Conservation (phyloP, 2,797 vertebrate genomes). For the Gymnoscopelus microlampas region DNA sequence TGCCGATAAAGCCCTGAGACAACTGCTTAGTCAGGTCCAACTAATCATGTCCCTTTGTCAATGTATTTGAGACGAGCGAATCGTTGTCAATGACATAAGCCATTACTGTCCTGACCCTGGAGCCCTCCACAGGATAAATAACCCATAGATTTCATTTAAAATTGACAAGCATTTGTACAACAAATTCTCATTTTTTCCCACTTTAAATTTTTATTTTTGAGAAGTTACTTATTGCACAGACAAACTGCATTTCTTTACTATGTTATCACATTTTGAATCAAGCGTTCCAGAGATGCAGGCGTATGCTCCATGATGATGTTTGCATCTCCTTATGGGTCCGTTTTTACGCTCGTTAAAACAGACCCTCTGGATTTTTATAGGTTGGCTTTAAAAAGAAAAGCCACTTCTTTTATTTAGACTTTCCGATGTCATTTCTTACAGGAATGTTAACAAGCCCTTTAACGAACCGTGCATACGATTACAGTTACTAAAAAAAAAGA, state of each 20-base stretch:
- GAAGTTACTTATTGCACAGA: slow-evolving; percentile 34
- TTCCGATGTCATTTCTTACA: slow-evolving; percentile 56
- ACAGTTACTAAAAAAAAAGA: not conserved
- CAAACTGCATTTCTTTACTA: slow-evolving; percentile 36
- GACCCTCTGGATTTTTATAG: not conserved
- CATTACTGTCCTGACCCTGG: slow-evolving; percentile 87
- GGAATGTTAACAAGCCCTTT: slow-evolving; percentile 62
- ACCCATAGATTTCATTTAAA: slow-evolving; percentile 79
- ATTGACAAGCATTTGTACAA: slow-evolving; percentile 65
- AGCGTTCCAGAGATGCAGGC: slow-evolving; percentile 59
- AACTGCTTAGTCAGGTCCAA: slow-evolving; percentile 88
- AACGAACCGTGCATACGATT: slow-evolving; percentile 43
- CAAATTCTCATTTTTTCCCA: slow-evolving; percentile 23
- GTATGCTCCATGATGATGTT: not conserved
- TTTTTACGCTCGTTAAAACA: slow-evolving; percentile 1
- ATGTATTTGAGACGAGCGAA: slow-evolving; percentile 85
- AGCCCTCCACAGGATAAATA: slow-evolving; percentile 82
- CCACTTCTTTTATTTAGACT: slow-evolving; percentile 8
- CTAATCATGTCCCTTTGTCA: slow-evolving; percentile 88
- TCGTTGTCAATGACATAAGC: slow-evolving; percentile 83
- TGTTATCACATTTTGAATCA: slow-evolving; percentile 39
- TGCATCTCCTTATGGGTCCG: not conserved
- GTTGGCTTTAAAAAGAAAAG: not conserved
- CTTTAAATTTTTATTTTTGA: slow-evolving; percentile 6
- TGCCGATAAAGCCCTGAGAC: slow-evolving; percentile 84